These are phyloP conservation scores for Napeogenes inachia DNA, from an alignment of 2,888 invertebrate genomes.

Conservation along the genomic window DNA sequence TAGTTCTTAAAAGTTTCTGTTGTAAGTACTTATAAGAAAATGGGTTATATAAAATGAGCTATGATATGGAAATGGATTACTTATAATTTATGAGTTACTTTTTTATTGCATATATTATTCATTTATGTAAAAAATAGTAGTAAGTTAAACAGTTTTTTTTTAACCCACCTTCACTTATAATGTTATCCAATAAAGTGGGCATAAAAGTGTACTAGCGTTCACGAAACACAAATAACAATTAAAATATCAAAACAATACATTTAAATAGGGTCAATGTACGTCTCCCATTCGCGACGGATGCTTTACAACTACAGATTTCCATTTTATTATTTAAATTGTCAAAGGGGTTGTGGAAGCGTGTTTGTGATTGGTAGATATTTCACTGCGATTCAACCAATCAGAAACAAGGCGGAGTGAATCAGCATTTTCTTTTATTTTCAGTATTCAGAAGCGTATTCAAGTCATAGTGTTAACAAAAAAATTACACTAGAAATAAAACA, in stretches of 20 bases:
- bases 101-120: background rate
- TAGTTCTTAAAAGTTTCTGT: too few relatives aligned
- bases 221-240: slow-evolving; percentile 19
- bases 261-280: slow-evolving; percentile 15
- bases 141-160: slow-evolving; percentile 8
- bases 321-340: slow-evolving; percentile 50
- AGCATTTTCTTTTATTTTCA: slow-evolving; percentile 10
- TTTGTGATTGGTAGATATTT: slow-evolving; percentile 46
- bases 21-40: too few relatives aligned
- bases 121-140: background rate
- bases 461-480: too few relatives aligned
- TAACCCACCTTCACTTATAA: slow-evolving; percentile 37
- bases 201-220: slow-evolving; percentile 45
- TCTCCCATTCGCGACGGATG: slow-evolving; percentile 30
- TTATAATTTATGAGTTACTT: slow-evolving; percentile 1
- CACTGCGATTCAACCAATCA: slow-evolving; percentile 44
- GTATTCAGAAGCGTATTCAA: background rate
- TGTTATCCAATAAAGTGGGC: slow-evolving; percentile 60
- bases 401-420: slow-evolving; percentile 38
- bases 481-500: too few relatives aligned
- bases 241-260: background rate
- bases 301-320: slow-evolving; percentile 47
- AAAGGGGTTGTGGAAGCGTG: slow-evolving; percentile 43
- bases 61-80: background rate
- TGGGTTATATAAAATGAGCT: too few relatives aligned